phyloP scores from a whole-genome alignment of 1,140 invertebrate genomes.

The Lordiphosa stackelbergi region DNA sequence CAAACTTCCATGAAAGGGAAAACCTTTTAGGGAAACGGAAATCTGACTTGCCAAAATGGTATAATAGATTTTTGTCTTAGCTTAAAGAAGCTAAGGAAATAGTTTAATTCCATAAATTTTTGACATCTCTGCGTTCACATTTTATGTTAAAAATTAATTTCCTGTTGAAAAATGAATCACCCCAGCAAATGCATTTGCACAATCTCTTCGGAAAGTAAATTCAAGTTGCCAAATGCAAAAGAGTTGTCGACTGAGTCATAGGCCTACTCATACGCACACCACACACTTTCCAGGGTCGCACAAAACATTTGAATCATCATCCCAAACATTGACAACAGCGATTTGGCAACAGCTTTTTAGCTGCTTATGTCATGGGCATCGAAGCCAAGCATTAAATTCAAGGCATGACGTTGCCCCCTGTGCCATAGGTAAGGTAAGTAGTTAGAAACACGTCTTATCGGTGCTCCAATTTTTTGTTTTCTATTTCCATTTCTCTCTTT shows the following conservation, averaged over 20 bases:
- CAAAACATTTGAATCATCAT: slow-evolving; percentile 48
- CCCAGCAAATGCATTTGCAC: slow-evolving; percentile 1
- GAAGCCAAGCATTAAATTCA: slow-evolving; percentile 13
- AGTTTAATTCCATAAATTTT: too few relatives aligned
- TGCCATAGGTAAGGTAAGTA: too few relatives aligned
- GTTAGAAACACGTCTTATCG: not conserved
- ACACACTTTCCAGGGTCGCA: slow-evolving; percentile 24
- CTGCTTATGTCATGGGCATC: slow-evolving; percentile 55
- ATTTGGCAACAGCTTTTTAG: slow-evolving; percentile 41
- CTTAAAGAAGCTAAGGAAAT: too few relatives aligned
- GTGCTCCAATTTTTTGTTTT: not conserved
- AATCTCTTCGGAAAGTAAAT: slow-evolving; percentile 6
- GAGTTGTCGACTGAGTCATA: slow-evolving; percentile 3
- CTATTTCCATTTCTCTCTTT: not conserved
- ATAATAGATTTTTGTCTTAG: too few relatives aligned
- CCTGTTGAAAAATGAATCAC: slow-evolving; percentile 4
- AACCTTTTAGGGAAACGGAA: too few relatives aligned
- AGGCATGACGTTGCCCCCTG: slow-evolving; percentile 1
- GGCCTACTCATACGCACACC: not conserved
- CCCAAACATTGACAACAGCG: slow-evolving; percentile 10
- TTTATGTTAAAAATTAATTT: not conserved
- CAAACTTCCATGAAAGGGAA: too few relatives aligned
- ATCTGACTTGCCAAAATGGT: too few relatives aligned
- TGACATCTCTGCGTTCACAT: not conserved
- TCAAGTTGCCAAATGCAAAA: slow-evolving; percentile 1